phyloP scores from a whole-genome alignment of 2,797 vertebrate species.

The Acanthurus leucopareius region DNA sequence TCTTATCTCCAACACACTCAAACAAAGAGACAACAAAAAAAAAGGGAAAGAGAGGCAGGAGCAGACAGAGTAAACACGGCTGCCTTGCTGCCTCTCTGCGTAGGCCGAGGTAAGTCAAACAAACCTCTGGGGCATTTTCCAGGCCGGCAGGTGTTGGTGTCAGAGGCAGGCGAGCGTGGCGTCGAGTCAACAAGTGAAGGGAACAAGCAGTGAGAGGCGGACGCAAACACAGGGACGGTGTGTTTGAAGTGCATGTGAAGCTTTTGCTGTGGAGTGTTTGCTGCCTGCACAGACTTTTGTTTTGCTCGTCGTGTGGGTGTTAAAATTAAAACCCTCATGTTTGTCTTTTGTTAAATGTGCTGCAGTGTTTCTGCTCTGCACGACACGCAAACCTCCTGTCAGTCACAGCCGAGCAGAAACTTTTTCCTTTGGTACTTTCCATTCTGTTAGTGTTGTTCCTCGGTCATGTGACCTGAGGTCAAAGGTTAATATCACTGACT shows the following conservation, averaged over 20 bases:
- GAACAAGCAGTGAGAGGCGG: constrained; percentile 7
- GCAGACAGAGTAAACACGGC: constrained; percentile 77
- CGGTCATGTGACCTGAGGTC: too few species aligned
- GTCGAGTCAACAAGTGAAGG: constrained; percentile 71
- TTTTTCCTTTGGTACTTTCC: background rate
- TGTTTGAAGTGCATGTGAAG: constrained; percentile 27
- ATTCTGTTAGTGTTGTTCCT: background rate
- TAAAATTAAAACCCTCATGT: constrained; percentile 2
- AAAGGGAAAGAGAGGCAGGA: constrained; percentile 45
- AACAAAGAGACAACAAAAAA: constrained; percentile 64
- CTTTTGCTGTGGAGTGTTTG: constrained; percentile 2
- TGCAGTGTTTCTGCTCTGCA: background rate
- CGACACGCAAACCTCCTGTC: background rate
- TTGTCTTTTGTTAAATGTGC: background rate
- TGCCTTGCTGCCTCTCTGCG: constrained; percentile 62
- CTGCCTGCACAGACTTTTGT: constrained; percentile 9
- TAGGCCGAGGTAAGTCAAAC: constrained; percentile 81
- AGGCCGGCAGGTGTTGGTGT: constrained; percentile 89
- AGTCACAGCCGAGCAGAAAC: background rate
- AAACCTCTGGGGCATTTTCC: constrained; percentile 86
- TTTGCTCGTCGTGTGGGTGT: background rate
- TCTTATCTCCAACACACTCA: constrained; percentile 82
- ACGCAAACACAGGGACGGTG: constrained; percentile 24
- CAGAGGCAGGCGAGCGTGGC: constrained; percentile 73
- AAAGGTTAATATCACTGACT: too few species aligned